phyloP scores from a whole-genome alignment of 2,797 vertebrate species.

The Carapus acus region DNA sequence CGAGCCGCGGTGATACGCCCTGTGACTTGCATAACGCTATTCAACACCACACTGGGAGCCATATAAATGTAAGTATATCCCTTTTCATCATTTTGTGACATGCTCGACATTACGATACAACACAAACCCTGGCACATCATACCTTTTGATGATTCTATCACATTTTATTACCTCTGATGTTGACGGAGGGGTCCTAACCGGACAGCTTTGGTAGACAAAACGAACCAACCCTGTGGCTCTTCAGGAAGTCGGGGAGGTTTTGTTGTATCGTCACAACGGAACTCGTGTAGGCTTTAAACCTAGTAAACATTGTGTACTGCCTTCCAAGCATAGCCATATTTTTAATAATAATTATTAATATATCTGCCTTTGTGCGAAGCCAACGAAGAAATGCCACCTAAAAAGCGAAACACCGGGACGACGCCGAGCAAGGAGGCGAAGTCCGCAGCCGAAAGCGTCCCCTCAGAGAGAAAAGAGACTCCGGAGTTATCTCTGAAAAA shows the following conservation, averaged over 20 bases:
- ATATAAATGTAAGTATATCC: not conserved
- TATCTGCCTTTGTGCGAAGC: not conserved
- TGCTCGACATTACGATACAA: too few relatives aligned
- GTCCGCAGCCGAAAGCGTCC: slow-evolving; percentile 37
- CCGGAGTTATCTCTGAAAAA: slow-evolving; percentile 62
- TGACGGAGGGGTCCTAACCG: not conserved
- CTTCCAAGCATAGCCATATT: not conserved
- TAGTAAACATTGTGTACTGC: not conserved
- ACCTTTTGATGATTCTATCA: not conserved
- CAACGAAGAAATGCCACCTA: slow-evolving; percentile 58
- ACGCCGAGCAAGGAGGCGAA: slow-evolving; percentile 59
- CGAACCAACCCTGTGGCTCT: slow-evolving; percentile 23
- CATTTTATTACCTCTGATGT: not conserved
- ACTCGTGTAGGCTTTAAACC: slow-evolving; percentile 58
- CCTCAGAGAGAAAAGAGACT: slow-evolving; percentile 58
- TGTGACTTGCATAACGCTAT: not conserved
- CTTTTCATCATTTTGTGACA: too few relatives aligned
- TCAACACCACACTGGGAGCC: not conserved
- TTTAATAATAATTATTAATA: not conserved
- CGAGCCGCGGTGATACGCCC: not conserved
- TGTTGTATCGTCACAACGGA: slow-evolving; percentile 51
- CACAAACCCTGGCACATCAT: not conserved
- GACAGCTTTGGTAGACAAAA: not conserved
- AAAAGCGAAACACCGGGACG: slow-evolving; percentile 56
- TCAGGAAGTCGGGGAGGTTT: slow-evolving; percentile 53